Conservation (phyloP, 2,797 vertebrate species). For the Tragelaphus eurycerus region DNA sequence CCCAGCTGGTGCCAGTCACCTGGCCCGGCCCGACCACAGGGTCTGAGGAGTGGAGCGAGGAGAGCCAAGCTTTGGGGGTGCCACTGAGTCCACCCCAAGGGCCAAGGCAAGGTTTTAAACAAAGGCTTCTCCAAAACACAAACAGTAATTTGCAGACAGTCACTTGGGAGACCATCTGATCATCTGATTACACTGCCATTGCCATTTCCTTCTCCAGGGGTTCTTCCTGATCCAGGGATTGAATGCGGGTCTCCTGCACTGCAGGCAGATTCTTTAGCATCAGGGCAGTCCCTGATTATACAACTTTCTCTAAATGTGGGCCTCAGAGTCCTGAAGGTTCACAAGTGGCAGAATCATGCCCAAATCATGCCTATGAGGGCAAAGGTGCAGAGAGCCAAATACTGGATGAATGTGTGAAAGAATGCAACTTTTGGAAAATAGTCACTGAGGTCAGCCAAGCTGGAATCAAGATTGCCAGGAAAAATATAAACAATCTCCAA, state of each 20-base stretch:
- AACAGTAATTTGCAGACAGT: neutral
- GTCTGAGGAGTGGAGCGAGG: rapidly evolving
- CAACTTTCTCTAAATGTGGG: neutral
- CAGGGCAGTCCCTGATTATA: neutral
- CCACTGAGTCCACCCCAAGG: neutral
- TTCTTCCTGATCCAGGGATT: neutral
- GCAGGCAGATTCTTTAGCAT: neutral
- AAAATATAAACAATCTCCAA: neutral
- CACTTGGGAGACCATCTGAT: neutral
- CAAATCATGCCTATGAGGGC: neutral
- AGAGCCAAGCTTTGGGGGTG: neutral
- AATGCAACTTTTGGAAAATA: neutral
- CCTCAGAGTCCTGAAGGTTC: neutral
- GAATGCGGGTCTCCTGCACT: neutral
- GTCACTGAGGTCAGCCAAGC: neutral
- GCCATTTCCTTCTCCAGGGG: neutral
- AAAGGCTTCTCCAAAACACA: neutral
- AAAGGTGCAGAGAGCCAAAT: rapidly evolving
- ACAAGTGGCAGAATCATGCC: neutral
- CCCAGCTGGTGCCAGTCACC: neutral
- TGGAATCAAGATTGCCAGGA: neutral
- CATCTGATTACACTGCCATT: neutral
- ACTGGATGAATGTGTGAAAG: neutral
- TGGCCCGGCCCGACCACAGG: rapidly evolving
- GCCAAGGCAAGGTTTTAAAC: neutral